Conservation (phyloP, 2,113 vertebrate genomes). For the Rhea pennata region DNA sequence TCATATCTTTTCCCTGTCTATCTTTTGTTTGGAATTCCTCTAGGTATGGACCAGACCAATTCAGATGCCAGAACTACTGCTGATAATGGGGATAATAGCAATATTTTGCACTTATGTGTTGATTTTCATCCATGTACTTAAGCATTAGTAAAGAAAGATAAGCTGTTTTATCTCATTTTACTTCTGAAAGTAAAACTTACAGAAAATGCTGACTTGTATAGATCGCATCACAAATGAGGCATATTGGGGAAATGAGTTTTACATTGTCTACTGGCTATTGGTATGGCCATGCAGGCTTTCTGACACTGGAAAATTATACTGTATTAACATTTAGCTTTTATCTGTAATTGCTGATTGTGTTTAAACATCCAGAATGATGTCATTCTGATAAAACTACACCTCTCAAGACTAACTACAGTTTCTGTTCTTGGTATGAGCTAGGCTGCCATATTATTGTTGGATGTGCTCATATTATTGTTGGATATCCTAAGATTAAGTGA, state of each 20-base stretch:
- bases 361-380: background rate
- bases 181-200: background rate
- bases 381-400: background rate
- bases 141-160: background rate
- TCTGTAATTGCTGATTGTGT: background rate
- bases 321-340: background rate
- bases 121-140: background rate
- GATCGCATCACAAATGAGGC: fast-evolving
- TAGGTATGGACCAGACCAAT: background rate
- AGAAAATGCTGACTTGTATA: background rate
- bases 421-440: background rate
- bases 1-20: background rate
- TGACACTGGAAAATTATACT: background rate
- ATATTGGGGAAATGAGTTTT: background rate
- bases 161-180: background rate
- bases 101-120: background rate
- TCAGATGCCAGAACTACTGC: background rate
- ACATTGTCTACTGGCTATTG: background rate
- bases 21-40: background rate
- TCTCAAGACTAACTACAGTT: background rate
- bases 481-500: background rate
- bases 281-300: background rate
- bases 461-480: background rate
- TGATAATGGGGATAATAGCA: background rate
- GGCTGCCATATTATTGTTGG: background rate